Evolutionary conservation across 2,797 vertebrate genomes (phyloP).

Genomic region (Botia kubotai): DNA sequence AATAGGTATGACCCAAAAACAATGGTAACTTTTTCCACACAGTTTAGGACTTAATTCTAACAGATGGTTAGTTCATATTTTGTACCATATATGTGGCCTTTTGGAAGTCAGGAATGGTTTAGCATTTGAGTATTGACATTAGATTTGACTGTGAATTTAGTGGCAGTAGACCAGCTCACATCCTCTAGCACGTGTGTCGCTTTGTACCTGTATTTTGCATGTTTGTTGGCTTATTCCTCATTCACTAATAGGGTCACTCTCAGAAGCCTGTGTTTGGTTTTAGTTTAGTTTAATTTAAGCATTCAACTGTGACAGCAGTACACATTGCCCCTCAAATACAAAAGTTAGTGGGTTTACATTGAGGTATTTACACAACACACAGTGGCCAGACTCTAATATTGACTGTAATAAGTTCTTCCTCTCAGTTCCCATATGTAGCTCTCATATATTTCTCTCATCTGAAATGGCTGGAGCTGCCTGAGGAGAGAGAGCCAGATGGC

Average conservation of each 20-base stretch:
- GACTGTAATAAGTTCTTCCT: conserved; percentile 4
- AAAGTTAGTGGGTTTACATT: background rate
- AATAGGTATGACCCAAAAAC: too few species aligned
- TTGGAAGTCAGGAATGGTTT: background rate
- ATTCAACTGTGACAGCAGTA: background rate
- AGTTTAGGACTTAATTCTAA: too few species aligned
- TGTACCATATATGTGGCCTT: too few species aligned
- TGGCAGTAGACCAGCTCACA: background rate
- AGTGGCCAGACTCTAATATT: conserved; percentile 25
- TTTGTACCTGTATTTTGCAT: background rate
- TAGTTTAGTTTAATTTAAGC: background rate
- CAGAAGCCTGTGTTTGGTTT: background rate
- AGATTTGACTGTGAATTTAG: background rate
- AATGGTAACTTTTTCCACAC: too few species aligned
- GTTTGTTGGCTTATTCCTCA: background rate
- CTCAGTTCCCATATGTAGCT: background rate
- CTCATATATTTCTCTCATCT: conserved; percentile 13
- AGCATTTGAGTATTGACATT: background rate
- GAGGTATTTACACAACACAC: conserved; percentile 10
- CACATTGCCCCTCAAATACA: background rate
- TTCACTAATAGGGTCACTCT: background rate
- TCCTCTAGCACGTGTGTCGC: background rate
- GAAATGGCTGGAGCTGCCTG: conserved; percentile 16
- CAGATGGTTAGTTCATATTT: too few species aligned
- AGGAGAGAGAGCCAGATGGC: conserved; percentile 39